Evolutionary conservation across 2,797 vertebrate genomes (phyloP), one percentile per base, ranked within the genome.

Genomic region (Epinephelus malabaricus): DNA sequence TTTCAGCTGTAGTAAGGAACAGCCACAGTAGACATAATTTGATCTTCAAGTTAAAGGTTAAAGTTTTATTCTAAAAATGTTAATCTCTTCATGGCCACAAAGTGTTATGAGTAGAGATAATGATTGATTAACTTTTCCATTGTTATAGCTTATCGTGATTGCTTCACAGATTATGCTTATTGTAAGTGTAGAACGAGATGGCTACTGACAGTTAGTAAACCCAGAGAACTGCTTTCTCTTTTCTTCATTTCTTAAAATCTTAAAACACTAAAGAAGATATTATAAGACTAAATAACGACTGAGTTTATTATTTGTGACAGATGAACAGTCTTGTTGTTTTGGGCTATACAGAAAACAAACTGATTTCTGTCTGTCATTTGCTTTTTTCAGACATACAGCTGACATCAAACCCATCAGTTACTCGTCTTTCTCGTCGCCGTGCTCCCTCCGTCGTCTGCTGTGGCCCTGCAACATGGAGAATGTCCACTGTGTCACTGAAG

Each of bases 391-490:
- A 86, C 85, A 90, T 86, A 83, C 76, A 78, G 69, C 63, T 30
- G 62, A 82, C 85, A 73, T 81, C 61, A 64, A 63, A 51, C 50
- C 34, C 51, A 11, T 10, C 70, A 8, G 21, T 71, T 54, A 46
- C 66, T 65, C 4, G 62, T 68, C 70, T 43, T 55, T 70, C 79
- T 43, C 43, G 3, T 18, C 8, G 18, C 61, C 17, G 40, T 72
- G 65, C 77, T 46, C 77, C 75, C 30, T 18, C 56, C 85, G 69
- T 74, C 65, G 19, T 76, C 71, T 76, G 79, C 77, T 63, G 87
- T 86, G 75, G 82, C 83, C 82, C 84, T 88, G 80, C 86, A 94
- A 83, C 91, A 95, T 95, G 53, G 96, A 96, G 95, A 92, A 94
- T 92, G 93, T 89, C 94, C 91, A 88, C 91, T 83, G 86, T 92